Percentiles rank a stretch among this genome's conserved stretches.
Conservation (phyloP, 2,888 invertebrate genomes). For the Amaurobius ferox region DNA sequence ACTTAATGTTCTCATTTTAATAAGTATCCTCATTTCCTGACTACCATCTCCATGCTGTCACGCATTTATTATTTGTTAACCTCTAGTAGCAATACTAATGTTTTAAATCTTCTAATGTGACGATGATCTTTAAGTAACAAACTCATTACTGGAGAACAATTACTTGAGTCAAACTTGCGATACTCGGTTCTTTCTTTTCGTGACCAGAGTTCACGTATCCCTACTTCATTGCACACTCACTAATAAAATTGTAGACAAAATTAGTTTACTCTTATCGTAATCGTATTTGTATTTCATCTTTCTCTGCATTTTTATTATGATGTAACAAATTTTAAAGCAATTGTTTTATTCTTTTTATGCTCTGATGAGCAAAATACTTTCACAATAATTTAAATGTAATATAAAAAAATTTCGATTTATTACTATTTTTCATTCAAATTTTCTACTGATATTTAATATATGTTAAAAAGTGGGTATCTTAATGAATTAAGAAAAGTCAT, state of each 20-base stretch:
- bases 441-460: too few species aligned
- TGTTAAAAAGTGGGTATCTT: too few species aligned
- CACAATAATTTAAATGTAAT: too few species aligned
- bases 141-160: not conserved
- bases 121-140: not conserved
- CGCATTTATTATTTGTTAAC: conserved; percentile 18
- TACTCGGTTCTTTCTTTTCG: not conserved
- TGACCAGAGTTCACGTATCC: not conserved
- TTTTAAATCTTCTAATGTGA: not conserved
- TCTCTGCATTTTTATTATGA: too few species aligned
- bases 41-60: conserved; percentile 36
- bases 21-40: conserved; percentile 48
- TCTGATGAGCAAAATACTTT: too few species aligned
- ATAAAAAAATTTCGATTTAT: too few species aligned
- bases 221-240: not conserved
- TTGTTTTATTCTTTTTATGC: too few species aligned
- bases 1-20: conserved; percentile 49
- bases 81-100: not conserved
- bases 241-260: not conserved
- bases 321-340: too few species aligned
- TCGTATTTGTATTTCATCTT: too few species aligned
- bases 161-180: not conserved
- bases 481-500: too few species aligned
- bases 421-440: too few species aligned
- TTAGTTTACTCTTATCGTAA: not conserved